Percentiles rank a stretch among this genome's conserved stretches.
Evolutionary conservation across 2,113 vertebrate species (phyloP).

Genomic region (Callipepla squamata): DNA sequence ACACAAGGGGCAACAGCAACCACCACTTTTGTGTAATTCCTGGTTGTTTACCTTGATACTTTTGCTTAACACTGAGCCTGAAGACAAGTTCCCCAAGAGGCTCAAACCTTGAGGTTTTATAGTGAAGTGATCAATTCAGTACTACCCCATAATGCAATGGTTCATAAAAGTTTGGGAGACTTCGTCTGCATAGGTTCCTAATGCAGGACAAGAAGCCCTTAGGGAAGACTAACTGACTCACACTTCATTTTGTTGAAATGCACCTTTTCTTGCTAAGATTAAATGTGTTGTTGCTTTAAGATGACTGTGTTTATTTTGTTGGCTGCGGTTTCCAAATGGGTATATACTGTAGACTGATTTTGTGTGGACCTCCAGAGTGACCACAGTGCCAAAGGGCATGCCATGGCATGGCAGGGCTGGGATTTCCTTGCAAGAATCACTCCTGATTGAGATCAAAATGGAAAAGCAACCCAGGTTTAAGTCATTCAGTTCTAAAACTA

Average conservation of each 20-base stretch:
- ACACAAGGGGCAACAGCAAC: background rate
- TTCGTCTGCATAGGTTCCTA: background rate
- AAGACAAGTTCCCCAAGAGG: background rate
- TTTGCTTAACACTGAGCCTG: background rate
- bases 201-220: background rate
- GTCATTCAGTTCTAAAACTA: background rate
- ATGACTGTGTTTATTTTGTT: background rate
- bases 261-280: background rate
- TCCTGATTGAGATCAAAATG: fast-evolving
- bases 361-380: background rate
- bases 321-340: background rate
- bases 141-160: fast-evolving
- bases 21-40: background rate
- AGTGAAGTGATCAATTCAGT: background rate
- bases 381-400: fast-evolving
- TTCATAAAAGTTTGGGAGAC: background rate
- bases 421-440: background rate
- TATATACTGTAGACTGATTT: background rate
- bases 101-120: background rate
- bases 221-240: background rate
- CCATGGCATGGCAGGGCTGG: background rate
- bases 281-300: background rate
- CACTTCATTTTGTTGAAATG: background rate
- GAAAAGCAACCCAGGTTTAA: background rate
- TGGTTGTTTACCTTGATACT: background rate